Percentiles rank a stretch among this genome's conserved stretches.
These are phyloP conservation scores for Apteryx mantelli DNA, from an alignment of 2,113 vertebrate genomes.

Conservation along the genomic window DNA sequence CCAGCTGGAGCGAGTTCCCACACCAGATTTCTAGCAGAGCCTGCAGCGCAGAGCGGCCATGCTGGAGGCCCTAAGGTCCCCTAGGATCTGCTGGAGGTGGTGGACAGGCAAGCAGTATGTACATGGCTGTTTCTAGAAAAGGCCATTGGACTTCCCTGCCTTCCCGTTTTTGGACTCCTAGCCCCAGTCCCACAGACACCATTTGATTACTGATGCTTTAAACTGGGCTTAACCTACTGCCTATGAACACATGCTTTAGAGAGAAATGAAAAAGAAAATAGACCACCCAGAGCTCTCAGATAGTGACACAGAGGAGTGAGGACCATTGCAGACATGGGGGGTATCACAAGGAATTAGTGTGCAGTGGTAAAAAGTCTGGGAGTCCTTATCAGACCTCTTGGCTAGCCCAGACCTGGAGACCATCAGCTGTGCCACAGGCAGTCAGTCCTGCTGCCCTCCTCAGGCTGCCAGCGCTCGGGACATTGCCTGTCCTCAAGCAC, in stretches of 20 bases:
- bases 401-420: background rate
- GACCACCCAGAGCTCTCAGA: background rate
- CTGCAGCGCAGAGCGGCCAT: background rate
- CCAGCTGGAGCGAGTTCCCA: background rate
- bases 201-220: background rate
- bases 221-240: background rate
- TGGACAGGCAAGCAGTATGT: background rate
- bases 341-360: background rate
- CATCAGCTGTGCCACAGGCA: background rate
- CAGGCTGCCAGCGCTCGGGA: background rate
- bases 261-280: background rate
- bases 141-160: background rate
- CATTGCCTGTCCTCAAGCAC: background rate
- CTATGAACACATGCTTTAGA: background rate
- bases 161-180: background rate
- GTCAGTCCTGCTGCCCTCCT: background rate
- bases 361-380: background rate
- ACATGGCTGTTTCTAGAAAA: background rate
- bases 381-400: background rate
- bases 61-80: background rate
- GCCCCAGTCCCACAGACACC: background rate
- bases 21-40: background rate
- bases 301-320: background rate
- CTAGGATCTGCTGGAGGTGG: background rate
- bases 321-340: accelerated